These are phyloP conservation scores for Strongylocentrotus purpuratus DNA, from an alignment of 35 echinoderm and acorn worm species.

Conservation along the genomic window DNA sequence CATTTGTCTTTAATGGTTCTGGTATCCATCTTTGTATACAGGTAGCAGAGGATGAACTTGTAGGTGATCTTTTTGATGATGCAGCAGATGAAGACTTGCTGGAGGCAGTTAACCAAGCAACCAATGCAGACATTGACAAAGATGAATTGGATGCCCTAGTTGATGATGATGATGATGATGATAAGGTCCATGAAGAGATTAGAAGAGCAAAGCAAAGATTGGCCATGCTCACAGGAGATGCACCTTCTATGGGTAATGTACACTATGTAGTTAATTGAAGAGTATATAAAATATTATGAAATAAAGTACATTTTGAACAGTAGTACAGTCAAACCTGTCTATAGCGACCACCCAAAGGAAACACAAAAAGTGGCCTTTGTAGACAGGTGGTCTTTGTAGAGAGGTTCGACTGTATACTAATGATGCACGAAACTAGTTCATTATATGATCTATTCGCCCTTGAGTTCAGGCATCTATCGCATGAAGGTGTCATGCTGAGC, in stretches of 20 bases:
- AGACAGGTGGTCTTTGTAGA: no score
- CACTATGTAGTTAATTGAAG: background rate
- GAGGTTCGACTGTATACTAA: no score
- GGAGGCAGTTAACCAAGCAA: slow-evolving; percentile 75
- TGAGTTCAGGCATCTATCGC: no score
- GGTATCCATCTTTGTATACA: background rate
- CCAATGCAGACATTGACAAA: slow-evolving; percentile 26
- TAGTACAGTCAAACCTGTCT: no score
- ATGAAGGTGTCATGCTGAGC: no score
- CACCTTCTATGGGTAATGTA: slow-evolving; percentile 62
- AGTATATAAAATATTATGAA: no score
- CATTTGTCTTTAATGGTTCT: no score
- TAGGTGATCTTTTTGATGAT: slow-evolving; percentile 87
- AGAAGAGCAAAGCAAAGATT: slow-evolving; percentile 45
- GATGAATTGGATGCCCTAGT: slow-evolving; percentile 33
- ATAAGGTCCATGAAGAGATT: slow-evolving; percentile 65
- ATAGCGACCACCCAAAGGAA: no score
- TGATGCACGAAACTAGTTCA: no score
- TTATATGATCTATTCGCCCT: no score
- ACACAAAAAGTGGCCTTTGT: no score
- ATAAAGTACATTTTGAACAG: no score
- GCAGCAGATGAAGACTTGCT: slow-evolving; percentile 88
- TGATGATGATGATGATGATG: slow-evolving; percentile 65
- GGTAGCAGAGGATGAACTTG: slow-evolving; percentile 24
- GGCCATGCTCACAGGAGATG: slow-evolving; percentile 57